phyloP scores from a whole-genome alignment of 2,113 vertebrate species.

The Bubalus kerabau region DNA sequence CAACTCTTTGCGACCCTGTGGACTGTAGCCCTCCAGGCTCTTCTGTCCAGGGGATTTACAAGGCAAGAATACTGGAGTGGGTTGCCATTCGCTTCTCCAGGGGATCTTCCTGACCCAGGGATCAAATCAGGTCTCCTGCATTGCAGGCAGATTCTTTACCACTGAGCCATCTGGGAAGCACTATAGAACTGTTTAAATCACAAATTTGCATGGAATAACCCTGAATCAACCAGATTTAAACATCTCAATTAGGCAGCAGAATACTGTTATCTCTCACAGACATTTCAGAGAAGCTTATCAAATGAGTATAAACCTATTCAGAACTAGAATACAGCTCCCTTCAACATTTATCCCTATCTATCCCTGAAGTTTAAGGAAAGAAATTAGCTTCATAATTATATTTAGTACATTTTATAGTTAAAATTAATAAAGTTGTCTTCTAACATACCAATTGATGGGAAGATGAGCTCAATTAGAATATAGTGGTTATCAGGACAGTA shows the following conservation, averaged over 20 bases:
- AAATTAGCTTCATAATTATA: neutral
- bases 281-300: neutral
- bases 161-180: neutral
- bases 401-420: neutral
- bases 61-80: neutral
- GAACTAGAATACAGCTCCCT: neutral
- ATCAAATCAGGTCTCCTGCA: neutral
- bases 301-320: neutral
- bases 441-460: neutral
- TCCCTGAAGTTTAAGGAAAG: neutral
- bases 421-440: neutral
- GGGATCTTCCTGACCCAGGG: neutral
- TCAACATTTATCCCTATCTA: neutral
- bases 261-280: neutral
- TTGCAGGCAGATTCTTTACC: neutral
- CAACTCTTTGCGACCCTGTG: fast-evolving
- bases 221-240: neutral
- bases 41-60: neutral
- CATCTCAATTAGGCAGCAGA: neutral
- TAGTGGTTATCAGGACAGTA: neutral
- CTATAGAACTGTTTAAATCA: neutral
- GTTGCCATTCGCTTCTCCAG: neutral
- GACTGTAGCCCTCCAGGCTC: neutral
- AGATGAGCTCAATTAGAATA: neutral
- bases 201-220: neutral